Conservation (phyloP, 2,797 vertebrate species). For the Fratercula arctica region DNA sequence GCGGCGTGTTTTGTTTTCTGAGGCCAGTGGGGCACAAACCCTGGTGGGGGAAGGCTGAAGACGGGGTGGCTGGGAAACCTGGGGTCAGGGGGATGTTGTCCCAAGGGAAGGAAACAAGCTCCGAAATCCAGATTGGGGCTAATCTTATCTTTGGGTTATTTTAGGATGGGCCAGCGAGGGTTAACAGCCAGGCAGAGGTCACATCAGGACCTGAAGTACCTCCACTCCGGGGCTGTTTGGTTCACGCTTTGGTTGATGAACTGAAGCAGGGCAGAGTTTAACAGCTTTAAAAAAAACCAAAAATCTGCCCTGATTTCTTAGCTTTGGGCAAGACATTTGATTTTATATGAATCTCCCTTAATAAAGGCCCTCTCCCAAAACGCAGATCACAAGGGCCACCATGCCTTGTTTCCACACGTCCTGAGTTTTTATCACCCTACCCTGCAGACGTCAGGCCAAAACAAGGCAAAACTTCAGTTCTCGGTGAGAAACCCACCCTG, state of each 20-base stretch:
- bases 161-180: neutral
- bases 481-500: neutral
- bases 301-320: neutral
- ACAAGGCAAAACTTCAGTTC: neutral
- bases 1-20: neutral
- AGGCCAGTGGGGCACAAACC: neutral
- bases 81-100: neutral
- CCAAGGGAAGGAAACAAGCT: neutral
- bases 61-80: neutral
- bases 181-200: constrained; percentile 44
- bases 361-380: neutral
- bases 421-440: neutral
- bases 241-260: neutral
- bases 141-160: neutral
- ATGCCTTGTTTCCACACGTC: neutral
- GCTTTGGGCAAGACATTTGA: neutral
- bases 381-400: neutral
- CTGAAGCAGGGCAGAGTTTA: constrained; percentile 54
- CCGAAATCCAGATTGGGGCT: neutral
- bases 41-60: neutral
- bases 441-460: neutral
- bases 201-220: constrained; percentile 22
- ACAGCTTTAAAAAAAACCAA: neutral
- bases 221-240: neutral
- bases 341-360: neutral